Evolutionary conservation across 2,888 invertebrate species (phyloP), one percentile per base, ranked within the genome.

Genomic region (Ligdia adustata): DNA sequence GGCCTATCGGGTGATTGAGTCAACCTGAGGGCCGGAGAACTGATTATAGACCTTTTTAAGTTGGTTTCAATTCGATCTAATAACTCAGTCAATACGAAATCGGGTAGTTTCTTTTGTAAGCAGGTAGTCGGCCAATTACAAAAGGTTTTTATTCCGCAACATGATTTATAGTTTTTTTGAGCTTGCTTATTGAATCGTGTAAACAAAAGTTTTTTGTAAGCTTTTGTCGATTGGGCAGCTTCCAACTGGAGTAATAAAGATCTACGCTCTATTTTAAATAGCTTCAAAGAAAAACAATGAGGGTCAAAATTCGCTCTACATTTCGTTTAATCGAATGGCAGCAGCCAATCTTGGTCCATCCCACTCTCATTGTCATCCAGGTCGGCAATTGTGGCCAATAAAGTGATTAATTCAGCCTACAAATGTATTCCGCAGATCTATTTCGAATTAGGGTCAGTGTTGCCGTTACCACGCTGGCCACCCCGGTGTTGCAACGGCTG

Each of bases 371-470:
- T 73, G 74, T 75, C 72, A 66, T 71, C 62, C 60, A 64, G 61
- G 59, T 60, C 66, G 68, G 66, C 72, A 75, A 78, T 82, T 80
- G 82, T 74, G 75, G 74, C 75, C 80, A 82, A 84, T 86, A 79
- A 79, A 85, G 81, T 86, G 83, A 85, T 86, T 86, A 86, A 84
- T 83, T 83, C 72, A 72, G 73, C 69, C 70, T 73, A 75, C 79
- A 78, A 74, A 76, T 81, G 75, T 79, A 75, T 77, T 72, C 75
- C 72, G 70, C 73, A 74, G 77, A 83, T 81, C 82, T 79, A 81
- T 82, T 84, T 67, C 62, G 70, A 86, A 87, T 86, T 84, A 84
- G 71, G 85, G 85, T 75, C 85, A 70, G 64, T 64, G 66, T 54
- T 72, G 62, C 35, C 41, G 35, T 29, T 50, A 34, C 48, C 52